These are phyloP conservation scores for Dendrocopos noguchii DNA, from an alignment of 2,113 vertebrate genomes.

Conservation along the genomic window DNA sequence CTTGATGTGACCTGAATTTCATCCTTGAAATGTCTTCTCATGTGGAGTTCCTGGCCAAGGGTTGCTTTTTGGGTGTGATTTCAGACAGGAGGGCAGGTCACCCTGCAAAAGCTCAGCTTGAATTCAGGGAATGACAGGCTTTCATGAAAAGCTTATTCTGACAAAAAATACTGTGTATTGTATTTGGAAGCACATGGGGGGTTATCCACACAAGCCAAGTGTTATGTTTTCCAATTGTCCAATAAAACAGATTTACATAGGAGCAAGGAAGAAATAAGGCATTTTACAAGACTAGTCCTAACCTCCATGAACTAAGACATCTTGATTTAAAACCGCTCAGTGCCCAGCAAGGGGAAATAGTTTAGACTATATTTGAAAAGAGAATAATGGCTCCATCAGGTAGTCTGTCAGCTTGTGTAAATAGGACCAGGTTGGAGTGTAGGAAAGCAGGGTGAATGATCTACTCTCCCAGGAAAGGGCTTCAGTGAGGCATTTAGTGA, in stretches of 20 bases:
- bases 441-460: conserved; percentile 32
- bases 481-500: conserved; percentile 39
- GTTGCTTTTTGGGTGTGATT: neutral
- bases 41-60: neutral
- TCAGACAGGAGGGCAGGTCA: neutral
- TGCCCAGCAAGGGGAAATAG: conserved; percentile 53
- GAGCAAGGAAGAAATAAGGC: conserved; percentile 41
- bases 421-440: conserved; percentile 27
- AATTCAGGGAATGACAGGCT: neutral
- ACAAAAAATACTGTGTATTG: neutral
- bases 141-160: conserved; percentile 38
- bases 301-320: neutral
- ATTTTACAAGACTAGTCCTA: conserved; percentile 9
- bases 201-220: conserved; percentile 50
- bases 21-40: neutral
- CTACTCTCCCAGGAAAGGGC: conserved; percentile 60
- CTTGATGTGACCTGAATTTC: neutral
- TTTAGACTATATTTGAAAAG: conserved; percentile 46
- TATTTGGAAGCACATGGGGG: conserved; percentile 35
- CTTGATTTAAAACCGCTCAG: conserved; percentile 62
- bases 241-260: conserved; percentile 75
- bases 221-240: conserved; percentile 66
- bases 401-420: conserved; percentile 58
- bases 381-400: conserved; percentile 67
- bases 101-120: neutral